These are phyloP conservation scores for Notodonta dromedarius DNA, from an alignment of 2,888 invertebrate genomes.

Conservation along the genomic window DNA sequence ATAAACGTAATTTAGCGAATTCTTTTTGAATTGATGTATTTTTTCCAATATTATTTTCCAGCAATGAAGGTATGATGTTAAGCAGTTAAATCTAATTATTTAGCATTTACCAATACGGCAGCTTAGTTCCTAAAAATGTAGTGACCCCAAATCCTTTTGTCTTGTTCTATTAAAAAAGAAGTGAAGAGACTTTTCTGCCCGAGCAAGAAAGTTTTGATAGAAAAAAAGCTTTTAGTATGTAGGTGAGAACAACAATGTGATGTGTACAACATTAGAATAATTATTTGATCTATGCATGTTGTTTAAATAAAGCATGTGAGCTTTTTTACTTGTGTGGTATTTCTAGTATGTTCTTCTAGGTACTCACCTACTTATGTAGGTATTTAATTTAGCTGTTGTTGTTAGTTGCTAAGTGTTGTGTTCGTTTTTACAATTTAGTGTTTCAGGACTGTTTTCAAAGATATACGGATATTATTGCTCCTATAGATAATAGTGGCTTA, in stretches of 20 bases:
- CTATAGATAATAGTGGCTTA: neutral
- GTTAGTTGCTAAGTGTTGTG: neutral
- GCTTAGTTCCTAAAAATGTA: constrained; percentile 68
- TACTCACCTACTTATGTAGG: neutral
- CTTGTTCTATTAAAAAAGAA: constrained; percentile 34
- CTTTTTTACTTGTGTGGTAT: neutral
- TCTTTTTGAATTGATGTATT: constrained; percentile 19
- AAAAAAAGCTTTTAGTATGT: neutral
- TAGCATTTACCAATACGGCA: constrained; percentile 84
- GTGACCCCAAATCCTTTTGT: constrained; percentile 53
- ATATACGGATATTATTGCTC: no score
- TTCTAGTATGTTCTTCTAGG: neutral
- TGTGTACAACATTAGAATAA: neutral
- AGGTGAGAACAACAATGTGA: neutral
- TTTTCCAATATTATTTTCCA: constrained; percentile 31
- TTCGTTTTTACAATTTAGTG: neutral
- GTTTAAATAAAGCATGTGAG: neutral
- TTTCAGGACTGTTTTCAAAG: neutral
- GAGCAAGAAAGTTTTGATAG: constrained; percentile 17
- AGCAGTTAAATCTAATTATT: constrained; percentile 63
- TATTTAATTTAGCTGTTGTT: neutral
- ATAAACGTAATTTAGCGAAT: constrained; percentile 18
- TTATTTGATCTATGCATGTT: constrained; percentile 3
- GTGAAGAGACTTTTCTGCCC: constrained; percentile 22
- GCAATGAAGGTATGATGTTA: constrained; percentile 71